phyloP scores from a whole-genome alignment of 2,797 vertebrate genomes.

The Lutjanus argentimaculatus region DNA sequence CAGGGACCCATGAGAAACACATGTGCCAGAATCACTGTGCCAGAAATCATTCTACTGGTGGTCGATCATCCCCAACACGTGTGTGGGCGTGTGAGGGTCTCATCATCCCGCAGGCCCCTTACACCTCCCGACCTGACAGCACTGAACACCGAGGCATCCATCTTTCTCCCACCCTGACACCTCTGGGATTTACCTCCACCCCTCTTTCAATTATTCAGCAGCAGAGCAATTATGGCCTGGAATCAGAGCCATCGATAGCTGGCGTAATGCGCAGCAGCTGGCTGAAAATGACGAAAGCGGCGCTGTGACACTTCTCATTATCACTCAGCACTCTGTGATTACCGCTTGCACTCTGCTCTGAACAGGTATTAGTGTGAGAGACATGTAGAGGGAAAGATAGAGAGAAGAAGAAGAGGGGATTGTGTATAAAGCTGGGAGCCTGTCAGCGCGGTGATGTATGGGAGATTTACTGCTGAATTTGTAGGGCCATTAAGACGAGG shows the following conservation, averaged over 20 bases:
- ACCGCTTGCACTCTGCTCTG: constrained; percentile 16
- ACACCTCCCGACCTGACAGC: constrained; percentile 58
- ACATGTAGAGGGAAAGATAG: neutral
- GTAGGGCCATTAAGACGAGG: constrained; percentile 6
- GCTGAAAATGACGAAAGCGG: constrained; percentile 56
- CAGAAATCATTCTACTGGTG: constrained; percentile 60
- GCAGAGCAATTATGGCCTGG: constrained; percentile 72
- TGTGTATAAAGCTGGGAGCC: neutral
- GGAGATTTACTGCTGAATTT: constrained; percentile 17
- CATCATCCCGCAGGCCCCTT: constrained; percentile 54
- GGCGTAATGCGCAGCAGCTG: constrained; percentile 67
- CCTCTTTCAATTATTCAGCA: constrained; percentile 78
- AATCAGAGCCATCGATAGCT: constrained; percentile 57
- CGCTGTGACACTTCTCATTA: constrained; percentile 73
- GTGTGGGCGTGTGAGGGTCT: constrained; percentile 42
- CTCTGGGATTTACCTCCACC: constrained; percentile 66
- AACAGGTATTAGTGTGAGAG: constrained; percentile 49
- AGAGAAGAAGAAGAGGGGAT: constrained; percentile 1
- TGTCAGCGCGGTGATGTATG: constrained; percentile 17
- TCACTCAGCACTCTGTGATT: constrained; percentile 55
- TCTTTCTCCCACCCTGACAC: constrained; percentile 67
- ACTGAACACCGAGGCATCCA: constrained; percentile 53
- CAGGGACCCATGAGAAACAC: constrained; percentile 41
- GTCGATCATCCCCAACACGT: constrained; percentile 52
- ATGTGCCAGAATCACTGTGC: constrained; percentile 36